These are phyloP conservation scores for Orestias chungarensis DNA, from an alignment of 2,797 vertebrate species.

Conservation along the genomic window DNA sequence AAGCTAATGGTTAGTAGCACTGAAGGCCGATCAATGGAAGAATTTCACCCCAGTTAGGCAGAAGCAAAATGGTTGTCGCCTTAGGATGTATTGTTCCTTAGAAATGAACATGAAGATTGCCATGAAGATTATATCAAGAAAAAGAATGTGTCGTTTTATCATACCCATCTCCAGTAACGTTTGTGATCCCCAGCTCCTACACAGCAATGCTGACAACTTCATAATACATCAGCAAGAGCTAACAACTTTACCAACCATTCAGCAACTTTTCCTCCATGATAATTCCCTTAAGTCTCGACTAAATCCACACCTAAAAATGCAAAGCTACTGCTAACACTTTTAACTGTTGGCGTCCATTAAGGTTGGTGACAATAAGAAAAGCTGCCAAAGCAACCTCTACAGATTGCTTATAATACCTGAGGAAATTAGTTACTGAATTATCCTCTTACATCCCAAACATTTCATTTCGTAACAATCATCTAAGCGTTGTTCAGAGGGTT, in stretches of 20 bases:
- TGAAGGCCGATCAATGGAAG: too few relatives aligned
- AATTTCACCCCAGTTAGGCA: too few relatives aligned
- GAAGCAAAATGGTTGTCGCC: too few relatives aligned
- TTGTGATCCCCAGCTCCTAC: slow-evolving; percentile 5
- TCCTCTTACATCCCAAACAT: not conserved
- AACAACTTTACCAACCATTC: slow-evolving; percentile 15
- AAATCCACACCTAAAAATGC: slow-evolving; percentile 38
- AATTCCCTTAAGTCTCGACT: slow-evolving; percentile 21
- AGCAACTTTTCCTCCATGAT: slow-evolving; percentile 23
- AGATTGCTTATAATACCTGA: not conserved
- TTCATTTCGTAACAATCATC: not conserved
- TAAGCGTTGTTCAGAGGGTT: not conserved
- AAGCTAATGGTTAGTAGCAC: too few relatives aligned
- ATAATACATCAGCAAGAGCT: slow-evolving; percentile 6
- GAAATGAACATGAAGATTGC: too few relatives aligned
- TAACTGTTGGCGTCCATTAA: slow-evolving; percentile 17
- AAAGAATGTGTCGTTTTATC: not conserved
- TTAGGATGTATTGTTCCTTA: too few relatives aligned
- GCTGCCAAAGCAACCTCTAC: not conserved
- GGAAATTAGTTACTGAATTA: not conserved
- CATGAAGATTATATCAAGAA: too few relatives aligned
- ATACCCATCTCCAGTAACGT: slow-evolving; percentile 4
- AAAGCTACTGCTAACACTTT: slow-evolving; percentile 28
- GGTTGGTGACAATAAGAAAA: not conserved
- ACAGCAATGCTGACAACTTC: slow-evolving; percentile 26